A percentile compares a stretch with the other conserved stretches of the same genome.
phyloP scores from a whole-genome alignment of 2,113 vertebrate species.

The Plotosus lineatus region DNA sequence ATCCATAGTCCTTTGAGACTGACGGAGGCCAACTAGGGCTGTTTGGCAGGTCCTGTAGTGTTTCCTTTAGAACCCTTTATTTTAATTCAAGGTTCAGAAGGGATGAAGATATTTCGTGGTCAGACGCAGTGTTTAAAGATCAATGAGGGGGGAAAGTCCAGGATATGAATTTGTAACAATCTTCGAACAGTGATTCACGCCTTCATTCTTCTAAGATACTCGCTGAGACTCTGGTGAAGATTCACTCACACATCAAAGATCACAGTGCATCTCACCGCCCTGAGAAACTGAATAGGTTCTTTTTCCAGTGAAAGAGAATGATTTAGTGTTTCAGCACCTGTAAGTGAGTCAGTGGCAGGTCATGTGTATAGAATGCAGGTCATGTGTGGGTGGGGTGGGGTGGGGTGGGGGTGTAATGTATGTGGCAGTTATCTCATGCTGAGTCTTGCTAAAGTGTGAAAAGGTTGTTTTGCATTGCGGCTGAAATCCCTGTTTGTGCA shows the following conservation, averaged over 20 bases:
- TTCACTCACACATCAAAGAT: too few relatives aligned
- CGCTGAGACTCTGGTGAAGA: constrained; percentile 44
- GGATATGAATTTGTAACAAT: neutral
- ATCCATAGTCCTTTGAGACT: too few relatives aligned
- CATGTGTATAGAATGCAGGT: neutral
- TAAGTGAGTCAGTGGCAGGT: neutral
- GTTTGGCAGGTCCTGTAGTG: constrained; percentile 20
- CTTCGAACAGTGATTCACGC: neutral
- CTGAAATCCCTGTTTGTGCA: constrained; percentile 37
- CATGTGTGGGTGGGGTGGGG: neutral
- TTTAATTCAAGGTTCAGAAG: neutral
- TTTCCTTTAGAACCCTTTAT: constrained; percentile 4
- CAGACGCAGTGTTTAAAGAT: constrained; percentile 4
- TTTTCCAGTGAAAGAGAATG: neutral
- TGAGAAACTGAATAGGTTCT: neutral
- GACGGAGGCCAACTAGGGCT: too few relatives aligned
- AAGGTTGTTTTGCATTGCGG: constrained; percentile 41
- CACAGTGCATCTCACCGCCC: neutral
- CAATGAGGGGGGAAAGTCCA: neutral
- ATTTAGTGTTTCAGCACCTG: neutral
- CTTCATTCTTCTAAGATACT: constrained; percentile 5
- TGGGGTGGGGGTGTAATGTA: neutral
- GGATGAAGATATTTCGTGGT: constrained; percentile 8
- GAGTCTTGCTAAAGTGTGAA: constrained; percentile 14
- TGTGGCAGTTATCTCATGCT: constrained; percentile 17